A percentile compares a stretch with the other conserved stretches of the same genome.
Evolutionary conservation across 2,888 invertebrate species (phyloP).

Genomic region (Balanococcus diminutus): DNA sequence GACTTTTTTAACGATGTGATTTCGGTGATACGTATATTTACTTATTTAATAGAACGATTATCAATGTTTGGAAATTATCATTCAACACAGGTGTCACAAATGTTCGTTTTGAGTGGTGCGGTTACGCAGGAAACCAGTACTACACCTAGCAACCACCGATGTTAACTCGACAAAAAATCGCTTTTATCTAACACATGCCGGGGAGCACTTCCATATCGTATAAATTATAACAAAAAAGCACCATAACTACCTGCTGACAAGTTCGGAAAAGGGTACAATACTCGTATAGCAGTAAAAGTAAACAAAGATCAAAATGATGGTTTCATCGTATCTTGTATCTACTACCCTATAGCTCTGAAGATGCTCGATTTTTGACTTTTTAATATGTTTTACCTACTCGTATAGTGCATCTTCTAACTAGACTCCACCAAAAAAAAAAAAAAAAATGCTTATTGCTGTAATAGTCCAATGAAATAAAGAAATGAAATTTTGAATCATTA

Average conservation of each 20-base stretch:
- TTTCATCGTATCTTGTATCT: neutral
- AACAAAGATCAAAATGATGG: neutral
- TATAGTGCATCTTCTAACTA: too few relatives aligned
- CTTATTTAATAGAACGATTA: neutral
- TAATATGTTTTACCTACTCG: too few relatives aligned
- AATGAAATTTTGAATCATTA: too few relatives aligned
- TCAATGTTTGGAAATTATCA: neutral
- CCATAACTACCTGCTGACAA: neutral
- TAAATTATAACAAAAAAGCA: neutral
- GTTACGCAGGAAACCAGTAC: slow-evolving; percentile 14
- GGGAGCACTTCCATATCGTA: neutral
- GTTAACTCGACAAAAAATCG: slow-evolving; percentile 2
- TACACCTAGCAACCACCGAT: slow-evolving; percentile 21
- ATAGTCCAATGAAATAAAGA: too few relatives aligned
- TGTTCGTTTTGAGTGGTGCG: neutral
- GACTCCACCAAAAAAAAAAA: too few relatives aligned
- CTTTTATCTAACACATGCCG: slow-evolving; percentile 10
- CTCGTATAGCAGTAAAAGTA: neutral
- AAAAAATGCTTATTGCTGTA: too few relatives aligned
- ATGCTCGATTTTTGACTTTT: too few relatives aligned
- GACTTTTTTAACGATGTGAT: neutral
- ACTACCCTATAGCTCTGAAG: too few relatives aligned
- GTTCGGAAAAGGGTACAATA: neutral
- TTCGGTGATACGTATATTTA: neutral
- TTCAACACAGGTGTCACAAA: slow-evolving; percentile 16